Evolutionary conservation across 2,113 vertebrate species (phyloP), one percentile per base, ranked within the genome.

Genomic region (Meriones unguiculatus): DNA sequence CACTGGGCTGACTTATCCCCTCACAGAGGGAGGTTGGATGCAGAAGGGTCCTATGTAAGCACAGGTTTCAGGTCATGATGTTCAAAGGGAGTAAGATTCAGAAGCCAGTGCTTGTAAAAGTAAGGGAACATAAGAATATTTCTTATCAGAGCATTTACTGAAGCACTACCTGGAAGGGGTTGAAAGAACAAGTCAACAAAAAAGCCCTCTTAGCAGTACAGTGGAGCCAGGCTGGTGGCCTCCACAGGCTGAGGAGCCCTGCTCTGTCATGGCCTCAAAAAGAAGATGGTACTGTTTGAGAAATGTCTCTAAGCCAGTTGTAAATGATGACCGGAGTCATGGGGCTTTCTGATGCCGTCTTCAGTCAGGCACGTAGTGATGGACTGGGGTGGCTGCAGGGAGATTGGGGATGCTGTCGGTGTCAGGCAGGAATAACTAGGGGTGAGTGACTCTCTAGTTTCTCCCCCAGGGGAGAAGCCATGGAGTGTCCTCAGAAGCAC

Each of bases 101-200:
- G 64, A 18, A 5, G 5, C 17, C 7, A 14, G 18, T 64, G 35
- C 25, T 84, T 76, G 64, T 15, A 25, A 85, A 78, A 80, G 10
- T 0, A 50, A 46, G 32, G 65, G 52, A 32, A 46, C 73, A 30
- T 0, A 30, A 62, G 78, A 54, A 35, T 50, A 54, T 17, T 87
- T 38, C 35, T 62, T 62, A 25, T 41, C 14, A 35, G 76, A 30
- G 7, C 67, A 24, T 69, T 90, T 65, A 18, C 8, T 11, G 35
- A 81, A 87, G 59, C 25, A 22, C 20, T 38, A 12, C 11, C 50
- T 62, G 64, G 38, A 70, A 89, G 15, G n/a, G 41, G 25, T 14
- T 62, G 41, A 78, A 64, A 59, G n/a, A 32, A 4, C 12, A 2
- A 20, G 3, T 28, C 1, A 14, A 1, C 4, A 13, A 2, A 46